These are phyloP conservation scores for Betta splendens DNA, from an alignment of 2,797 vertebrate species.

Conservation along the genomic window DNA sequence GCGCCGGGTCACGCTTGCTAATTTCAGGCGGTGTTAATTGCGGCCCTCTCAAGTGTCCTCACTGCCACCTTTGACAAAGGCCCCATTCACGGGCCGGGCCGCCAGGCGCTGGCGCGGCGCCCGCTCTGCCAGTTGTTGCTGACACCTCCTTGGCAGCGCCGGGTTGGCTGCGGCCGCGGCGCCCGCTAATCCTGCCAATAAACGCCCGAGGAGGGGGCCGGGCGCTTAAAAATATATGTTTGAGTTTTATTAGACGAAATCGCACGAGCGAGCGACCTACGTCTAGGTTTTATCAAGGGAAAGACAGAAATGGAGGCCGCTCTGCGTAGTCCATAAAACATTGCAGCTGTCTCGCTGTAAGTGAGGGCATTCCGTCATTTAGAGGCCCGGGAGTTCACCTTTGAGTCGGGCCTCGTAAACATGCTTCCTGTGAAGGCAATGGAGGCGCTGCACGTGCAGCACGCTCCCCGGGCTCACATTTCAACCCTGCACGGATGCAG, in stretches of 20 bases:
- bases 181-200: conserved; percentile 43
- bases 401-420: conserved; percentile 63
- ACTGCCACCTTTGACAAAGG: conserved; percentile 81
- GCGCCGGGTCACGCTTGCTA: conserved; percentile 68
- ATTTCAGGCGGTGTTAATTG: conserved; percentile 86
- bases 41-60: conserved; percentile 82
- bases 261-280: conserved; percentile 24
- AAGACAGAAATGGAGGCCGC: conserved; percentile 49
- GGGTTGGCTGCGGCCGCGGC: conserved; percentile 48
- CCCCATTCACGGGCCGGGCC: conserved; percentile 63
- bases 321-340: conserved; percentile 52
- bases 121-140: conserved; percentile 80
- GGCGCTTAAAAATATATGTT: conserved; percentile 29
- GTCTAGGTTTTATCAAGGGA: conserved; percentile 40
- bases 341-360: conserved; percentile 50
- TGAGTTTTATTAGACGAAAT: background rate
- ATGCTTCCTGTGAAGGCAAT: conserved; percentile 53
- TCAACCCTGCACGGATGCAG: conserved; percentile 74
- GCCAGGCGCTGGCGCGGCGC: conserved; percentile 65
- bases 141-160: conserved; percentile 73
- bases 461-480: conserved; percentile 68
- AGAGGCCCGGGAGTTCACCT: conserved; percentile 64
- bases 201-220: too few species aligned
- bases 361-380: conserved; percentile 64
- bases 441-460: conserved; percentile 49